Percentiles rank a stretch among this genome's conserved stretches.
phyloP scores from a whole-genome alignment of 2,113 vertebrate genomes.

The Menura novaehollandiae region DNA sequence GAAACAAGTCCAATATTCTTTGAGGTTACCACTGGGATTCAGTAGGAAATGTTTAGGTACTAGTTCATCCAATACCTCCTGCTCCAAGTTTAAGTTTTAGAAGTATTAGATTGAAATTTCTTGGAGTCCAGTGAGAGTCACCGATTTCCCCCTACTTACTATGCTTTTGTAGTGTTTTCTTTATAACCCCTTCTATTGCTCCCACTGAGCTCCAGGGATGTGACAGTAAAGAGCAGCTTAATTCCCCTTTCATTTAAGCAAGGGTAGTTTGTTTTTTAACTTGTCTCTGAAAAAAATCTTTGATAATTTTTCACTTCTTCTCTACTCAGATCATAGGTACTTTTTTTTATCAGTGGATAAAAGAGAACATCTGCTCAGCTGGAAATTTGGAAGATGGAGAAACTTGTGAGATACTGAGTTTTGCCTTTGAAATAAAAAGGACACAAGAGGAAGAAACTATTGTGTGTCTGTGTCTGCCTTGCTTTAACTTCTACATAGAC shows the following conservation, averaged over 20 bases:
- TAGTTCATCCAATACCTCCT: neutral
- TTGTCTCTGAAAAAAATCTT: neutral
- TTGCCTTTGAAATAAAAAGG: neutral
- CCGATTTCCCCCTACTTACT: neutral
- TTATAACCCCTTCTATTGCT: neutral
- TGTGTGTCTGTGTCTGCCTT: neutral
- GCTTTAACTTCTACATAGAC: neutral
- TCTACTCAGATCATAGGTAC: neutral
- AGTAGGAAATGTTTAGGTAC: fast-evolving
- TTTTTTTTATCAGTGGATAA: neutral
- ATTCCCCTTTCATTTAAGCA: neutral
- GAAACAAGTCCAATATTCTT: neutral
- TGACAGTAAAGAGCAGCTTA: neutral
- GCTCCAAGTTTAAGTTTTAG: neutral
- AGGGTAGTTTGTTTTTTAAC: neutral
- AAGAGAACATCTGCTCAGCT: neutral
- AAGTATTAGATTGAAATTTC: neutral
- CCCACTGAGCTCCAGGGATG: neutral
- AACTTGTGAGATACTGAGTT: neutral
- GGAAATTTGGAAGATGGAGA: neutral
- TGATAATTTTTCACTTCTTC: neutral
- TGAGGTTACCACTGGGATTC: neutral
- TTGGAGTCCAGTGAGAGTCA: neutral
- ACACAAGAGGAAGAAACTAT: neutral
- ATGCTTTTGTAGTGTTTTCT: neutral